Conservation (phyloP, 2,113 vertebrate species). For the Mionectes macconnelli region DNA sequence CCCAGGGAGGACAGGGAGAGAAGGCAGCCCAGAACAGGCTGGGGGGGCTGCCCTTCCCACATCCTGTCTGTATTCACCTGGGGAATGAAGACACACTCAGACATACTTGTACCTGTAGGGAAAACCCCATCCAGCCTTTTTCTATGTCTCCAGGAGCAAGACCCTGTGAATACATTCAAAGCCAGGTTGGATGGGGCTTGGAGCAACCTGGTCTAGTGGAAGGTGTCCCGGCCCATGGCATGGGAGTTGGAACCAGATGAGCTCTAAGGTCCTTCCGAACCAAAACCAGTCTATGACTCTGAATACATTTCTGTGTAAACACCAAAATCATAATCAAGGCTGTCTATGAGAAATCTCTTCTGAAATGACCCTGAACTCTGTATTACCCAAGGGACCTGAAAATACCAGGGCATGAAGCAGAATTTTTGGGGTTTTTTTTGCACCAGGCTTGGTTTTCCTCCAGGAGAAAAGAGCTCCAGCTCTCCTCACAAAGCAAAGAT, state of each 20-base stretch:
- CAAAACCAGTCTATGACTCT: not conserved
- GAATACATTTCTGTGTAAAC: not conserved
- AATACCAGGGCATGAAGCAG: not conserved
- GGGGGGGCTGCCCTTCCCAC: not conserved
- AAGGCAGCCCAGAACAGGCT: not conserved
- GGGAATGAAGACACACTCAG: not conserved
- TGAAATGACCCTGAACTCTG: not conserved
- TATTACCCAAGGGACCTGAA: not conserved
- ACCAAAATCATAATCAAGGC: not conserved
- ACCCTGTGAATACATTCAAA: not conserved
- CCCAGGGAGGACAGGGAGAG: not conserved
- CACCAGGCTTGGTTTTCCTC: not conserved
- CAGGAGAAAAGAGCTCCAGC: not conserved
- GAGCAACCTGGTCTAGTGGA: not conserved
- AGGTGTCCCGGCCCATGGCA: not conserved
- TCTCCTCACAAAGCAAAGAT: accelerated
- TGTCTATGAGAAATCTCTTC: not conserved
- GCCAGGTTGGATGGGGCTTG: not conserved
- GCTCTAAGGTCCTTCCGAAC: not conserved
- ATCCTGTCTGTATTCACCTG: accelerated
- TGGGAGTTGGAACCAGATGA: not conserved
- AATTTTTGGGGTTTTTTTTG: not conserved
- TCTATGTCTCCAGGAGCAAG: not conserved
- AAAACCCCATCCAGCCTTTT: not conserved
- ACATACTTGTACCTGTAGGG: accelerated